These are phyloP conservation scores for Spea multiplicata DNA, from an alignment of 2,113 vertebrate species.

Conservation along the genomic window DNA sequence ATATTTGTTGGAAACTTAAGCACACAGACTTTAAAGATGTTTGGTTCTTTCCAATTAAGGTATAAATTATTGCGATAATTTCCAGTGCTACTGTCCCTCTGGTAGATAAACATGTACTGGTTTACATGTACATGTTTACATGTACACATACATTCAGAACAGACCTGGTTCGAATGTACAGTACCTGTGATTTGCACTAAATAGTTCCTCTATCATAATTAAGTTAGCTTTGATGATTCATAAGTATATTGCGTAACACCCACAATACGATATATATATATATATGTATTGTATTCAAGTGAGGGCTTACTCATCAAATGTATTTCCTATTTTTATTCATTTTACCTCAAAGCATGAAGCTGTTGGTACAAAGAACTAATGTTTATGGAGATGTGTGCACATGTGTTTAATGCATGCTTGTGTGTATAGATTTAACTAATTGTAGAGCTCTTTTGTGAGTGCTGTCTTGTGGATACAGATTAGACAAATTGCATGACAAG, in stretches of 20 bases:
- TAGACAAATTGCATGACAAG: too few species aligned
- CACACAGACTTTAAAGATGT: too few species aligned
- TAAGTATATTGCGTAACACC: constrained; percentile 23
- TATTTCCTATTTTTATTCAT: constrained; percentile 27
- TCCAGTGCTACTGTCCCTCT: neutral
- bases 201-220: constrained; percentile 4
- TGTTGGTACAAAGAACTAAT: neutral
- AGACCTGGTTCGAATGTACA: too few species aligned
- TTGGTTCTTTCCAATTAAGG: too few species aligned
- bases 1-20: too few species aligned
- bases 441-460: too few species aligned
- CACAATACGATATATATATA: constrained; percentile 28
- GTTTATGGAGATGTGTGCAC: neutral
- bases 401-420: constrained; percentile 17
- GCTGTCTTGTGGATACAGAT: too few species aligned
- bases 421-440: too few species aligned
- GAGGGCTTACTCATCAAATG: constrained; percentile 9
- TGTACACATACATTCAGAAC: too few species aligned
- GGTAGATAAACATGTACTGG: neutral
- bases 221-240: constrained; percentile 21
- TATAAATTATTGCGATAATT: neutral
- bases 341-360: constrained; percentile 6
- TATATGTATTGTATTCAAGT: constrained; percentile 19
- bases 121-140: too few species aligned
- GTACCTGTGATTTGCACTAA: too few species aligned